phyloP scores from a whole-genome alignment of 1,140 invertebrate genomes.

The Drosophila carrolli region DNA sequence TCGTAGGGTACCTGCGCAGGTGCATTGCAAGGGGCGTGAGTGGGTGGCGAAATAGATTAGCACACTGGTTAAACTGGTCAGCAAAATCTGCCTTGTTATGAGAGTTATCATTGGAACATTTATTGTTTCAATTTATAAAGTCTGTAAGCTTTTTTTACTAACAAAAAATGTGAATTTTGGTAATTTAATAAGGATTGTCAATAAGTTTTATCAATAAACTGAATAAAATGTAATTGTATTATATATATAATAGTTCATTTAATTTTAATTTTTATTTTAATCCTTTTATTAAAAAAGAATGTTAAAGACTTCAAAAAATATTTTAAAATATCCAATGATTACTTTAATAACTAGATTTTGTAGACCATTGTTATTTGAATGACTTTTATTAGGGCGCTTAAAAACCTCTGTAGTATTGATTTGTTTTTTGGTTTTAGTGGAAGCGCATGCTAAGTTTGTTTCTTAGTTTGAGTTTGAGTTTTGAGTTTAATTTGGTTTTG shows the following conservation, averaged over 20 bases:
- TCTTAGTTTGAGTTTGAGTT: conserved; percentile 8
- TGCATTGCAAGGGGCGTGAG: conserved; percentile 48
- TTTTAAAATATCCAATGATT: too few species aligned
- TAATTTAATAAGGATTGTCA: too few species aligned
- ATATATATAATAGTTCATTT: too few species aligned
- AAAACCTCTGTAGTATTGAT: conserved; percentile 10
- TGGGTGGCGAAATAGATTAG: conserved; percentile 68
- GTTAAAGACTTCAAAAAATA: too few species aligned
- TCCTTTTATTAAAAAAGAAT: too few species aligned
- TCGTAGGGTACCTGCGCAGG: conserved; percentile 76
- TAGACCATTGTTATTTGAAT: conserved; percentile 10
- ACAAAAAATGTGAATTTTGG: too few species aligned
- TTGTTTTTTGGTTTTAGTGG: conserved; percentile 47
- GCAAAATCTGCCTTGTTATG: not conserved
- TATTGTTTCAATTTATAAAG: not conserved
- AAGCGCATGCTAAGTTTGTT: conserved; percentile 59
- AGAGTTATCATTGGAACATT: not conserved
- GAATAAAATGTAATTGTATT: too few species aligned
- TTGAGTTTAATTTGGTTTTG: conserved; percentile 9
- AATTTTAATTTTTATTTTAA: too few species aligned
- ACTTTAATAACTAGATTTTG: not conserved
- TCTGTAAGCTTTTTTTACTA: too few species aligned
- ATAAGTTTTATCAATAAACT: too few species aligned
- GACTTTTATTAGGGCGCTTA: conserved; percentile 19
- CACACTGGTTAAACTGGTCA: conserved; percentile 34